phyloP scores from a whole-genome alignment of 2,888 invertebrate genomes.

The Melolontha melolontha region DNA sequence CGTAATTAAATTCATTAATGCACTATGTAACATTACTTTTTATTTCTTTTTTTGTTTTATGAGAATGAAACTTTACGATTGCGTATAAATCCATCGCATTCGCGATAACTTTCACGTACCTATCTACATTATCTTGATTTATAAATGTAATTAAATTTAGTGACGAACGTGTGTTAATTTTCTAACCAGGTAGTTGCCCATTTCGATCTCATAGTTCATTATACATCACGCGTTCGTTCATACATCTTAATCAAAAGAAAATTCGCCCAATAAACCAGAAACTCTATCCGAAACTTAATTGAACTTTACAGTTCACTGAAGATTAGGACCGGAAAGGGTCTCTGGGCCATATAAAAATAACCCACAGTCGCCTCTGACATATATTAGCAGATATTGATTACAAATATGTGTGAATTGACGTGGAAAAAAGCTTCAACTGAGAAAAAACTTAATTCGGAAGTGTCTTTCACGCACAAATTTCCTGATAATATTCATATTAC shows the following conservation, averaged over 20 bases:
- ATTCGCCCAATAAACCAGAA: slow-evolving; percentile 4
- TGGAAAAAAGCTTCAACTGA: slow-evolving; percentile 9
- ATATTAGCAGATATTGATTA: slow-evolving; percentile 14
- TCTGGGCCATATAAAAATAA: background rate
- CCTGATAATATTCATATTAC: background rate
- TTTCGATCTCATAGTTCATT: slow-evolving; percentile 17
- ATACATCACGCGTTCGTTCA: slow-evolving; percentile 18
- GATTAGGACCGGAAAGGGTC: background rate
- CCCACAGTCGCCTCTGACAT: background rate
- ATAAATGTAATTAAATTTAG: slow-evolving; percentile 20
- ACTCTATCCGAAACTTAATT: background rate
- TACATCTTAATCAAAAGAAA: slow-evolving; percentile 28
- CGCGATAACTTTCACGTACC: no score
- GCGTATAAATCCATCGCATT: no score
- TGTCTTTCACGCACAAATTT: background rate
- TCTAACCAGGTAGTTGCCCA: background rate
- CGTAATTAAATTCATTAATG: no score
- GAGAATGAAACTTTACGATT: no score
- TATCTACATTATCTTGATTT: slow-evolving; percentile 2
- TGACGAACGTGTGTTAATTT: background rate
- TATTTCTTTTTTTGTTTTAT: no score
- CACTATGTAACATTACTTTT: background rate
- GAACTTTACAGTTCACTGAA: slow-evolving; percentile 12
- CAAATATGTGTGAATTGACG: slow-evolving; percentile 11
- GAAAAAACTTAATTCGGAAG: slow-evolving; percentile 12